Evolutionary conservation across 2,113 vertebrate species (phyloP).

Genomic region (Sinosuthora webbiana): DNA sequence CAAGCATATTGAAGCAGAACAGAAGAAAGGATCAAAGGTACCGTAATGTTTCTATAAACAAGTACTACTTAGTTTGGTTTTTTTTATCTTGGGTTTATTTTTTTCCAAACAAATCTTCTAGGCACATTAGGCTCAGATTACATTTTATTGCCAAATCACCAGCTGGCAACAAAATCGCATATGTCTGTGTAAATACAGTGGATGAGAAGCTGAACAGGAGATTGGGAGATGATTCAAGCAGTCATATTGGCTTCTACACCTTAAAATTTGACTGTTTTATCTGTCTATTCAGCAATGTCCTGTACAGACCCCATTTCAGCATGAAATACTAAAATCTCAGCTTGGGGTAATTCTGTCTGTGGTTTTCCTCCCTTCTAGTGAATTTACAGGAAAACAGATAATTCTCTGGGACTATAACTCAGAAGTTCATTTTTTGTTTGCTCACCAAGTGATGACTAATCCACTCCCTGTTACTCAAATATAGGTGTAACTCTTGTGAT

Average conservation of each 20-base stretch:
- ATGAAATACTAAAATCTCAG: neutral
- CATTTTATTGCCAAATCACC: constrained; percentile 65
- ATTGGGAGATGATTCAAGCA: constrained; percentile 20
- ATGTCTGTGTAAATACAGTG: constrained; percentile 63
- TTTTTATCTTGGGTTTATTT: constrained; percentile 62
- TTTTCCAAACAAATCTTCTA: constrained; percentile 50
- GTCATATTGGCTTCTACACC: constrained; percentile 38
- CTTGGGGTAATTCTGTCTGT: constrained; percentile 31
- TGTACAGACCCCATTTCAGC: constrained; percentile 27
- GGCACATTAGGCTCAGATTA: constrained; percentile 56
- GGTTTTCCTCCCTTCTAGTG: constrained; percentile 50
- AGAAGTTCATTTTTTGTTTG: constrained; percentile 44
- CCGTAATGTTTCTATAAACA: constrained; percentile 72
- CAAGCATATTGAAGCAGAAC: constrained; percentile 65
- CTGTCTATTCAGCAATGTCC: constrained; percentile 63
- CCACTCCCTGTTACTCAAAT: constrained; percentile 48
- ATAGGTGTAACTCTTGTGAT: constrained; percentile 61
- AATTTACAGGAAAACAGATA: constrained; percentile 66
- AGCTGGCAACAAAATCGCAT: constrained; percentile 52
- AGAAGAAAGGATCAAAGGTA: constrained; percentile 73
- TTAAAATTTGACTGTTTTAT: constrained; percentile 32
- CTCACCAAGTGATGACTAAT: constrained; percentile 51
- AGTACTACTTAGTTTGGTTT: constrained; percentile 67
- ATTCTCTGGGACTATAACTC: constrained; percentile 32
- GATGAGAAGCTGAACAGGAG: constrained; percentile 52